These are phyloP conservation scores for Phorcus lineatus DNA, from an alignment of 2,888 invertebrate species.

Conservation along the genomic window DNA sequence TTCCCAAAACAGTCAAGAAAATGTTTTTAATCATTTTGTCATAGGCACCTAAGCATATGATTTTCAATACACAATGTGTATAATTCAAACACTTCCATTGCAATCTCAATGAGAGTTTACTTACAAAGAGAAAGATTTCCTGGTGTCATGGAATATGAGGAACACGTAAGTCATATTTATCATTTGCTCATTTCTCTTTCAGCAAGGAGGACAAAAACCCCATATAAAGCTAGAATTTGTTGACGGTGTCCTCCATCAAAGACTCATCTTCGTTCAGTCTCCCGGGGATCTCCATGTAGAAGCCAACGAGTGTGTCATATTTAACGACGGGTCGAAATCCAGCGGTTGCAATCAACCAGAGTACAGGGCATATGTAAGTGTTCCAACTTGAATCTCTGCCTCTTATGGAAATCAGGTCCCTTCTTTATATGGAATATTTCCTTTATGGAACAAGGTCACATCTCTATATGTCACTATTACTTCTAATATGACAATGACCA, in stretches of 20 bases:
- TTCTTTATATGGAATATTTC: too few relatives aligned
- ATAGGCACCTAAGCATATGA: too few relatives aligned
- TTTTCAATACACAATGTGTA: too few relatives aligned
- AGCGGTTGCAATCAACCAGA: slow-evolving; percentile 68
- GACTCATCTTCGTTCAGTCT: slow-evolving; percentile 67
- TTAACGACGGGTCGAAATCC: slow-evolving; percentile 69
- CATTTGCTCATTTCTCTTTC: slow-evolving; percentile 22
- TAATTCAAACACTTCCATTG: too few relatives aligned
- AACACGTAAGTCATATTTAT: too few relatives aligned
- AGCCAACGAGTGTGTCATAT: slow-evolving; percentile 70
- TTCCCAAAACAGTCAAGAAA: background rate
- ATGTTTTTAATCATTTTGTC: background rate
- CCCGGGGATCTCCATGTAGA: slow-evolving; percentile 65
- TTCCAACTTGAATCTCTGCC: slow-evolving; percentile 36
- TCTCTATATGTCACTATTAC: too few relatives aligned
- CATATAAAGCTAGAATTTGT: slow-evolving; percentile 69
- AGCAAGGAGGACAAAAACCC: slow-evolving; percentile 59
- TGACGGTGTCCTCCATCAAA: slow-evolving; percentile 68
- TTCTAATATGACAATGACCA: too few relatives aligned
- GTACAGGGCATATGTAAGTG: slow-evolving; percentile 72
- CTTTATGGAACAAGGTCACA: too few relatives aligned
- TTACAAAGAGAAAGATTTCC: too few relatives aligned
- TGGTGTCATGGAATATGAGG: too few relatives aligned
- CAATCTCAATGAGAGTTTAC: too few relatives aligned
- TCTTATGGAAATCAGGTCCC: too few relatives aligned